Evolutionary conservation across 30 jellyfish, hydroid and myxozoan species (phyloP).

Genomic region (Phacellophora camtschatica): DNA sequence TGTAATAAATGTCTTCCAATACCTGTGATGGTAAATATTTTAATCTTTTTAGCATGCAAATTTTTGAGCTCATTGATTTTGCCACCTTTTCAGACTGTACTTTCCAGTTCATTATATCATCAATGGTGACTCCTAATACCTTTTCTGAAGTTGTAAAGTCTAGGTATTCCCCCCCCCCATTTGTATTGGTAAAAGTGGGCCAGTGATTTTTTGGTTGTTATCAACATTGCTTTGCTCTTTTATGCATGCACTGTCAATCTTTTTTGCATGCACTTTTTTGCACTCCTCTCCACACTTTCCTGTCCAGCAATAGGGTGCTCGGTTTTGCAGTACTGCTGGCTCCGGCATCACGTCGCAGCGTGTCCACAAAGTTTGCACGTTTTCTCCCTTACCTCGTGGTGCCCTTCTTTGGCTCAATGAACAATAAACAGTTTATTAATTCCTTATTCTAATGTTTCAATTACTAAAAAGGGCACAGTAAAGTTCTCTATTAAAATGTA

Average conservation of each 20-base stretch:
- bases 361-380: too few relatives aligned
- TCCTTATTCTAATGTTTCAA: too few relatives aligned
- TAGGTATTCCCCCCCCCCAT: constrained; percentile 34
- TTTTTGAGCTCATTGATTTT: constrained; percentile 38
- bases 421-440: too few relatives aligned
- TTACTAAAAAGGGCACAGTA: too few relatives aligned
- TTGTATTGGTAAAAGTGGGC: constrained; percentile 47
- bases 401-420: too few relatives aligned
- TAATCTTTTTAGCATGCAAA: constrained; percentile 27
- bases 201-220: constrained; percentile 18
- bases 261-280: constrained; percentile 29
- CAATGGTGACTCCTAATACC: constrained; percentile 49
- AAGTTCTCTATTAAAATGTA: too few relatives aligned
- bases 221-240: constrained; percentile 34
- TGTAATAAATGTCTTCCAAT: constrained; percentile 37
- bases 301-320: too few relatives aligned
- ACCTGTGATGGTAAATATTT: constrained; percentile 26
- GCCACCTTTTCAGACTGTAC: constrained; percentile 35
- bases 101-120: constrained; percentile 30
- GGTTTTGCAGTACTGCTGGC: too few relatives aligned
- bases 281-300: too few relatives aligned
- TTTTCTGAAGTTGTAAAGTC: constrained; percentile 9
- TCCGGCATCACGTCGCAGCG: too few relatives aligned
- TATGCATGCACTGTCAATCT: constrained; percentile 28
- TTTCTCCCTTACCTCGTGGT: too few relatives aligned